Evolutionary conservation across 1,140 invertebrate species (phyloP).

Genomic region (Drosophila obscura): DNA sequence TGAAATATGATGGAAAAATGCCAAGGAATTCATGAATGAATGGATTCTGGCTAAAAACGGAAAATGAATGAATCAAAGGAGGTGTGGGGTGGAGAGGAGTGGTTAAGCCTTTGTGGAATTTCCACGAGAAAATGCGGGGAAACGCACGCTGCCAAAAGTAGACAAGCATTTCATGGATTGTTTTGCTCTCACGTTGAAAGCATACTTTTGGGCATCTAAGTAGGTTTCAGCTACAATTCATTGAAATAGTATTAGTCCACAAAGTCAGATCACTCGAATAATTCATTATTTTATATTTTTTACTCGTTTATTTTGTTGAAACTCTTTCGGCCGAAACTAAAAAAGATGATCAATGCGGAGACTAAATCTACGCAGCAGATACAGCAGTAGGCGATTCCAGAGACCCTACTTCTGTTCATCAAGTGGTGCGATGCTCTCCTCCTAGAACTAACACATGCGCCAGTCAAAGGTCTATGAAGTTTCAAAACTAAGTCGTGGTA

Average conservation of each 20-base stretch:
- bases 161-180: background rate
- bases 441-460: too few relatives aligned
- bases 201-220: conserved; percentile 15
- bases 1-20: conserved; percentile 55
- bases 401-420: too few relatives aligned
- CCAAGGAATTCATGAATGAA: conserved; percentile 75
- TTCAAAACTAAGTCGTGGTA: too few relatives aligned
- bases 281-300: too few relatives aligned
- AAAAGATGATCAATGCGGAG: too few relatives aligned
- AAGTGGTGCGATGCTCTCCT: too few relatives aligned
- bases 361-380: too few relatives aligned
- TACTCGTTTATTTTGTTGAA: too few relatives aligned
- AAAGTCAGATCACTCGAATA: background rate
- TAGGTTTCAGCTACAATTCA: background rate
- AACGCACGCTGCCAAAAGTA: conserved; percentile 15
- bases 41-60: conserved; percentile 21
- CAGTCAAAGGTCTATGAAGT: too few relatives aligned
- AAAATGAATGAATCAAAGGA: conserved; percentile 22
- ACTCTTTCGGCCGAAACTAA: too few relatives aligned
- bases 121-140: conserved; percentile 3
- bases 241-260: background rate
- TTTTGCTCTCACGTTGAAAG: background rate
- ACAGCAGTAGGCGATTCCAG: too few relatives aligned
- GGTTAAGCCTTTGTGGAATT: conserved; percentile 8
- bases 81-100: too few relatives aligned